Base-by-base conservation (phyloP, 2,888 invertebrate species). In the Rhimphoctona megacephalus region DNA sequence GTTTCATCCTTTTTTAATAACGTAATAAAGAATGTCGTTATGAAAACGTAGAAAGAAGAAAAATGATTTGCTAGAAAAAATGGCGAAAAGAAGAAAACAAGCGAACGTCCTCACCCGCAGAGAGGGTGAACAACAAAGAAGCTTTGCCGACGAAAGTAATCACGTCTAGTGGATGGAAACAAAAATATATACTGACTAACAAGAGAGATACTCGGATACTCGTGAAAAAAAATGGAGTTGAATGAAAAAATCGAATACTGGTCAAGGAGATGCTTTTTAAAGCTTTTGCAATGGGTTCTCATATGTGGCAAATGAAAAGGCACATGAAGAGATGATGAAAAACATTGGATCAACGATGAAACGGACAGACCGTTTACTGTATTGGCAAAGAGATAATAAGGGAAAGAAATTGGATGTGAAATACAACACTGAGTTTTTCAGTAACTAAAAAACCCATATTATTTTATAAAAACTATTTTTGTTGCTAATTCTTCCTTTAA, bases 71-170 rank as follows among this genome's bases (percentile, higher is more conserved):
- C 36, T 25, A 43, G 36, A 25, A 30, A 70, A 36, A 61, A 61
- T 3, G n/a, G 5, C n/a, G 33, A 5, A 74, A 25, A 54, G 25
- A 54, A 0, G 33, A 33, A 46, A n/a, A 69, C 14, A 9, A 39
- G n/a, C 4, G 11, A 39, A 43, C 33, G 64, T 22, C 22, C 33
- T 52, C 66, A 49, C 57, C 14, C 46, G 64, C 54, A 67, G 57
- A 30, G 76, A 19, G 43, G 54, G 36, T 46, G 25, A 66, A 52
- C 39, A 83, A 79, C 67, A 83, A 83, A 79, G 73, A 79, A 83
- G 69, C 79, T 77, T 77, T 70, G 61, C 49, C 22, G 43, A 49
- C 43, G 54, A 84, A 80, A 84, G 84, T 84, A 84, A 84, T 84
- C 84, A 76, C 49, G 36, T 80, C 74, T 49, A 81, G 80, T 70